Percentiles rank a stretch among this genome's conserved stretches.
phyloP scores from a whole-genome alignment of 1,140 invertebrate species.

The Trichonephila clavata region DNA sequence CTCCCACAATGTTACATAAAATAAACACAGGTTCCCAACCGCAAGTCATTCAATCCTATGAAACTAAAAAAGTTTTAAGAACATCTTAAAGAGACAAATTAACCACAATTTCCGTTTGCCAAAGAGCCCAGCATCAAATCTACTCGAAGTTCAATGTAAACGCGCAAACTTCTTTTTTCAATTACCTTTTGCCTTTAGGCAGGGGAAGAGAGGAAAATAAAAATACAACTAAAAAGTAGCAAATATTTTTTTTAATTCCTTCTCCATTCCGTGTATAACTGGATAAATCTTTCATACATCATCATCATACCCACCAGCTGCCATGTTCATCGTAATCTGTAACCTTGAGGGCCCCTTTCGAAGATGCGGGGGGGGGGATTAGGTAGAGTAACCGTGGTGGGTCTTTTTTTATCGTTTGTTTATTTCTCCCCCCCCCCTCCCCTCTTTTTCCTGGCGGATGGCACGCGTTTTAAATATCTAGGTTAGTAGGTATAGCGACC shows the following conservation, averaged over 20 bases:
- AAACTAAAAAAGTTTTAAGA: not conserved
- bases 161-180: conserved; percentile 19
- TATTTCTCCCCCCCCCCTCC: conserved; percentile 29
- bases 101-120: not conserved
- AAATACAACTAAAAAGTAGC: not conserved
- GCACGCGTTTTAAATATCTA: conserved; percentile 75
- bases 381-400: not conserved
- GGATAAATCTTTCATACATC: conserved; percentile 75
- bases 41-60: too few species aligned
- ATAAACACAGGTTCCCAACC: too few species aligned
- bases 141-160: not conserved
- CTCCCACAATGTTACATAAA: too few species aligned
- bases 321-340: conserved; percentile 61
- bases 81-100: not conserved
- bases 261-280: conserved; percentile 53
- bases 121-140: not conserved
- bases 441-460: conserved; percentile 9
- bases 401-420: conserved; percentile 54
- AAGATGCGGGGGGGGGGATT: not conserved
- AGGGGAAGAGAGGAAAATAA: not conserved
- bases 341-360: conserved; percentile 65
- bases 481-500: conserved; percentile 69
- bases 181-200: conserved; percentile 37
- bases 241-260: conserved; percentile 37
- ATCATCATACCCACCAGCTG: conserved; percentile 62